Base-by-base conservation (phyloP, 2,888 invertebrate species). In the Acanthosepion esculentum region DNA sequence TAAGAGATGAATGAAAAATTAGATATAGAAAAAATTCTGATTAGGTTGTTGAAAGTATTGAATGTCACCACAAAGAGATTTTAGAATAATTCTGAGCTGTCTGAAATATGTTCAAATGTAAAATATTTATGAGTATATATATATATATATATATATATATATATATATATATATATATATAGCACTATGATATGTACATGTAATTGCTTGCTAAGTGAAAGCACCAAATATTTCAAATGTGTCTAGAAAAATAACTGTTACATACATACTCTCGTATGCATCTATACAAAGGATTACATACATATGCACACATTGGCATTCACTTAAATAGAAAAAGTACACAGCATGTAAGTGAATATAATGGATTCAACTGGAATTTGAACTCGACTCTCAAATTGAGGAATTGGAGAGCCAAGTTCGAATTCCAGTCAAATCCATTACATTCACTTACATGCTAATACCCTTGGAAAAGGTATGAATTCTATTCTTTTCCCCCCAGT, bases 11-110 rank as follows among this genome's bases (percentile, higher is more conserved):
- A n/a, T n/a, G 33, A 78, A 78, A 78, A 78, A 78, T 78, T 78
- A 78, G 29, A 78, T 78, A 78, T 78, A n/a, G 78, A 12, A 78
- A 33, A 33, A 78, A 78, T 12, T 78, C 78, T 78, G 78, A 78
- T 78, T 78, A 15, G 78, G 78, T 78, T 78, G 78, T 78, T 78
- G 78, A 78, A 78, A 78, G 78, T 78, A 78, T 78, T 78, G 78
- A 78, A 78, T 78, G 78, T 78, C 78, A 78, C 78, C 78, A 78
- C 78, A 78, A 78, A 78, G 78, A 78, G 78, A 78, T 78, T 78
- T 78, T 78, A 78, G 78, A 78, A 78, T 78, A 78, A 78, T 78
- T 78, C n/a, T n/a, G 78, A 78, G 78, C 33, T 78, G 78, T n/a
- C 15, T 78, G n/a, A 78, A 78, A 78, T 78, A 78, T 78, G 78